Conservation (phyloP, 2,888 invertebrate genomes). For the Syrista parreyssii region DNA sequence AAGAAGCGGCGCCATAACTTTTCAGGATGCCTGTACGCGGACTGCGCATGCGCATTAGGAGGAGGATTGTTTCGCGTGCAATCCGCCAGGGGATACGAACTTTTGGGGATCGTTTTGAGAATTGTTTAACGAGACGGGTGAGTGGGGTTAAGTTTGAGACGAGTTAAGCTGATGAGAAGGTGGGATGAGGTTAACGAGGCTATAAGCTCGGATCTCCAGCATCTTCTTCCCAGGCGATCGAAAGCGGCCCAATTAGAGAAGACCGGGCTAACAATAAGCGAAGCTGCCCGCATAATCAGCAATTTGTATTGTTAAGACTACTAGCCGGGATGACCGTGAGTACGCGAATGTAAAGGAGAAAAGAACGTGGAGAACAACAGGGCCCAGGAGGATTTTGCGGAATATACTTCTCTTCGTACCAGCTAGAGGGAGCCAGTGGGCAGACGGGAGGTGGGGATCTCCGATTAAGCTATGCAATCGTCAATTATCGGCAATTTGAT, state of each 20-base stretch:
- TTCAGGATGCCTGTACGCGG: background rate
- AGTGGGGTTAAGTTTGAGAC: background rate
- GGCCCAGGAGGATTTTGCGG: background rate
- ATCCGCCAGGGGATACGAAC: background rate
- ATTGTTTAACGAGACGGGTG: background rate
- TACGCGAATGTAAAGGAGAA: background rate
- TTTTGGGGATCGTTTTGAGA: background rate
- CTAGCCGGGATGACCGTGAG: background rate
- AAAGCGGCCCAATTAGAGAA: conserved; percentile 53
- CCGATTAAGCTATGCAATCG: conserved; percentile 56
- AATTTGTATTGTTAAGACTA: conserved; percentile 36
- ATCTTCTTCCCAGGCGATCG: conserved; percentile 44
- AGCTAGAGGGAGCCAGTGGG: background rate
- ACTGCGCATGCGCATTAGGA: background rate
- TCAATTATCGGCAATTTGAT: conserved; percentile 61
- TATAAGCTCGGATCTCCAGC: background rate
- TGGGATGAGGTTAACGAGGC: conserved; percentile 47
- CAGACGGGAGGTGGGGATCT: conserved; percentile 28
- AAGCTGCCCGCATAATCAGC: conserved; percentile 56
- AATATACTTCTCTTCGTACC: background rate
- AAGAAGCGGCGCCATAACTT: background rate
- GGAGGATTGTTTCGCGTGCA: background rate
- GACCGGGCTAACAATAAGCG: conserved; percentile 28
- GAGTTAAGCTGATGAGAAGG: background rate
- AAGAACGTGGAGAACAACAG: background rate